Base-by-base conservation (phyloP, 2,888 invertebrate species). In the Tupiocoris notatus region DNA sequence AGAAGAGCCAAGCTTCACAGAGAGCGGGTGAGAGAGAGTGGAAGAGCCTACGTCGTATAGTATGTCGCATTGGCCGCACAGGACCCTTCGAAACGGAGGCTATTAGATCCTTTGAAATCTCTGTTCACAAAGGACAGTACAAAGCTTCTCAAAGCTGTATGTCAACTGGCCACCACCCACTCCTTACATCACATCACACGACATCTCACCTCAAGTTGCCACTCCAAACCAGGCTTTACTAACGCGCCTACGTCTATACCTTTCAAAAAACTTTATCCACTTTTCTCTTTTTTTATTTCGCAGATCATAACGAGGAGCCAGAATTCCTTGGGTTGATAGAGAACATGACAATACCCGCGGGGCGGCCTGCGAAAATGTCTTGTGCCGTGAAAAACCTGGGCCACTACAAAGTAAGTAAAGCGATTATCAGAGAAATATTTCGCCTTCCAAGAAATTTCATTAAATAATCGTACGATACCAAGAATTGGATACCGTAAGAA, bases 341-440 rank as follows among this genome's bases (percentile, higher is more conserved):
- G 84, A 95, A 95, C 86, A 91, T 93, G 82, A 95, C 95, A 73
- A 93, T 94, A 80, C 92, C 95, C 78, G 93, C 94, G 78, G 95
- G 95, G 80, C 89, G 95, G 81, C 93, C 91, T 84, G 93, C 95
- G 82, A 93, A 92, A 83, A 89, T 95, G 82, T 92, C 94, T 75
- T 95, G 95, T 85, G 92, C 93, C 56, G 95, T 95, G 81, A 94
- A 94, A 85, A 93, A 95, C 85, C 89, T 95, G 78, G 95, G 94
- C 81, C 90, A 92, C 61, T 95, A 93, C 84, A 95, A 95, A 91
- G 95, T 95, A 87, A 86, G 88, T 73, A n/a, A 25, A 65, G 7
- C n/a, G 20, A 54, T 54, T 7, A 54, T 54, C n/a, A n/a, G n/a
- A n/a, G n/a, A n/a, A n/a, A n/a, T n/a, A n/a, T n/a, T n/a, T n/a